These are phyloP conservation scores for Crax fasciolata DNA, from an alignment of 2,797 vertebrate genomes.

Conservation along the genomic window DNA sequence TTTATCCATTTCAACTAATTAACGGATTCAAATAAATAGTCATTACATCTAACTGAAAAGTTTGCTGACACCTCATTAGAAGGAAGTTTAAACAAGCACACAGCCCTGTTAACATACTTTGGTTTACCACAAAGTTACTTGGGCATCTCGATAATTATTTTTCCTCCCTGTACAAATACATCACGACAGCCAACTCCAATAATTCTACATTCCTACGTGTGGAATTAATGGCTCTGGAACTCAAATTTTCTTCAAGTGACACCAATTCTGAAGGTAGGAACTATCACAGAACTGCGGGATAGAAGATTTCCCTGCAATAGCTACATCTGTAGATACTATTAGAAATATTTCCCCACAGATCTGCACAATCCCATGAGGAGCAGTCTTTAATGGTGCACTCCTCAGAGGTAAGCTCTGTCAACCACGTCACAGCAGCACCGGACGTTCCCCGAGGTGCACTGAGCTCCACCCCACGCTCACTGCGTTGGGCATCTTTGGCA, in stretches of 20 bases:
- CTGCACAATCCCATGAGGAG: not conserved
- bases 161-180: conserved; percentile 73
- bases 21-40: conserved; percentile 80
- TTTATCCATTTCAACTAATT: conserved; percentile 78
- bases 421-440: not conserved
- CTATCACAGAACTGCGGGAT: not conserved
- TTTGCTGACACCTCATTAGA: conserved; percentile 85
- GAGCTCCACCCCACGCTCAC: not conserved
- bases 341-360: conserved; percentile 14
- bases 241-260: conserved; percentile 42
- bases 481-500: not conserved
- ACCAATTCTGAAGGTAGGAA: conserved; percentile 24
- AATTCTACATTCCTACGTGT: conserved; percentile 54
- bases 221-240: conserved; percentile 50
- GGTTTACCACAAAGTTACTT: conserved; percentile 78
- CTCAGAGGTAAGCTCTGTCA: not conserved
- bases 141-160: conserved; percentile 69
- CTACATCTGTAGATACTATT: not conserved
- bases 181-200: conserved; percentile 65
- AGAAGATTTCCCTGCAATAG: conserved; percentile 2
- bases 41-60: conserved; percentile 80
- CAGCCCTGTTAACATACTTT: conserved; percentile 82
- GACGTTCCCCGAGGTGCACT: not conserved
- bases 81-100: conserved; percentile 80
- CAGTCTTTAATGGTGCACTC: not conserved